Base-by-base conservation (phyloP, 2,797 vertebrate species). In the Triplophysa bombifrons region DNA sequence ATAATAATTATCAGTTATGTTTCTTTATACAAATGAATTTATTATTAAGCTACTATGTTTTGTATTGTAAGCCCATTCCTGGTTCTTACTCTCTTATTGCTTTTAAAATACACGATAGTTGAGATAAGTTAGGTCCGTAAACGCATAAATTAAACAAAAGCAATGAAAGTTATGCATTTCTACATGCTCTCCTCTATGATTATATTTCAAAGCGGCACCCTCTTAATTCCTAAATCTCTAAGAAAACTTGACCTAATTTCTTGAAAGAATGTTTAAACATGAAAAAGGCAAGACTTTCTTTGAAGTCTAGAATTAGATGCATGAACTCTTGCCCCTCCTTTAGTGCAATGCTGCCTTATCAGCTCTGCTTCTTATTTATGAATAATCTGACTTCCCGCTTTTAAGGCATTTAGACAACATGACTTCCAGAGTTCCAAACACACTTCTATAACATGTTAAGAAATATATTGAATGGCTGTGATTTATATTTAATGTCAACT, bases 261-360 rank as follows among this genome's bases (percentile, higher is more conserved):
- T 91, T 90, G 81, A 90, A 89, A 90, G 86, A 82, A 85, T 88
- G 86, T 83, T 91, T 89, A 85, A 88, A 89, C 80, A 90, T 88
- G 61, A 86, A 93, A 92, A 92, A 88, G 80, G 46, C 86, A 73
- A 86, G 86, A 74, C 77, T 70, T 66, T 85, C 91, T 96, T 95
- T 95, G 91, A 94, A 93, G 91, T 93, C 77, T 76, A 80, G 87
- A 93, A 93, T 92, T 90, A 93, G 84, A 93, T 88, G 61, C 78
- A 86, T 88, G 85, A 91, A 89, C 85, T 89, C 87, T 89, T 86
- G 87, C 81, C 85, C 78, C 85, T 85, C 84, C 83, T 88, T 87
- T 61, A 80, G 66, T 80, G 38, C 64, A 82, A 80, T 66, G 74
- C 11, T 0, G 85, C 76, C 61, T 66, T 3, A 88, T 78, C 84